Conservation (phyloP, 2,113 vertebrate genomes). For the Paramormyrops kingsleyae region DNA sequence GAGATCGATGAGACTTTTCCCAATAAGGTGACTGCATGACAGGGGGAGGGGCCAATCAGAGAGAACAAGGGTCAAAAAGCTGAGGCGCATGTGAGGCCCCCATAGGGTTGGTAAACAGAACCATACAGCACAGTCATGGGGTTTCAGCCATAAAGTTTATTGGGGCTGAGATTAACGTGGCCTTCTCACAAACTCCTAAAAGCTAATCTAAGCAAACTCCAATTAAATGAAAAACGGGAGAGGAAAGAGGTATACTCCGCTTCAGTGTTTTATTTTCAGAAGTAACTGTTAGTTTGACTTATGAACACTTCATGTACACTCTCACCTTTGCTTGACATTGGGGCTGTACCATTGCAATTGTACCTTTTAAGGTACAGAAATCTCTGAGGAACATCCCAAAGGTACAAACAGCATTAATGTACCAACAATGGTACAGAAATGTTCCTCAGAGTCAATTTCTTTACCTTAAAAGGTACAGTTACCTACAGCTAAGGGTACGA, state of each 20-base stretch:
- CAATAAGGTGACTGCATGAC: constrained; percentile 51
- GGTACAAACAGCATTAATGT: no score
- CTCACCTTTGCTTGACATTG: no score
- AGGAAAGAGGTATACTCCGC: neutral
- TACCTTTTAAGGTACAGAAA: no score
- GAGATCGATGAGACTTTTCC: constrained; percentile 66
- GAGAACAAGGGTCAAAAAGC: neutral
- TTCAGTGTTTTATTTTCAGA: neutral
- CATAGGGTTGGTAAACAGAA: neutral
- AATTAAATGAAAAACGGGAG: neutral
- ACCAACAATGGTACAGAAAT: no score
- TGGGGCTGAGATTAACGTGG: neutral
- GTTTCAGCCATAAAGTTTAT: neutral
- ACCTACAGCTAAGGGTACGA: no score
- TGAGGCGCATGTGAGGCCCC: neutral
- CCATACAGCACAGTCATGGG: neutral
- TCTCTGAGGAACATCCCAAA: no score
- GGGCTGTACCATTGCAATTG: no score
- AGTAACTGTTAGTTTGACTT: neutral
- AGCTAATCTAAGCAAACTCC: neutral
- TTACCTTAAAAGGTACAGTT: no score
- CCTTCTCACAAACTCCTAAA: neutral
- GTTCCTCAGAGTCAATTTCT: no score
- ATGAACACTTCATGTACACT: neutral
- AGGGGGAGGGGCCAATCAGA: neutral